Percentiles rank a stretch among this genome's conserved stretches.
phyloP scores from a whole-genome alignment of 1,140 invertebrate species.

The Globodera rostochiensis region DNA sequence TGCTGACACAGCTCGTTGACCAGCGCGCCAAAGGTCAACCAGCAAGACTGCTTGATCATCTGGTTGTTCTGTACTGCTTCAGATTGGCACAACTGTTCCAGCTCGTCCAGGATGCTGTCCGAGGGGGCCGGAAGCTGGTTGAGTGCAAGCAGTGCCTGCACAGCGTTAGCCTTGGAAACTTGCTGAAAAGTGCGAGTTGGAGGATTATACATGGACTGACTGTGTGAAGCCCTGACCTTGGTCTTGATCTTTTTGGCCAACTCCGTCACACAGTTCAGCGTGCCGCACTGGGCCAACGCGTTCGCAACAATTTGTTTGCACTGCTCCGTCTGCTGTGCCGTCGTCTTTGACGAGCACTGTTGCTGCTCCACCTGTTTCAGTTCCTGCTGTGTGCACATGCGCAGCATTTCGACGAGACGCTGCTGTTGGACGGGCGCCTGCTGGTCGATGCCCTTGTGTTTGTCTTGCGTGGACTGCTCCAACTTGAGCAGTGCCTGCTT shows the following conservation, averaged over 20 bases:
- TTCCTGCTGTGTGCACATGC: constrained; percentile 48
- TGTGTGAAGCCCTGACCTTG: neutral
- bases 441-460: constrained; percentile 39
- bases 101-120: constrained; percentile 41
- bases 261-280: constrained; percentile 46
- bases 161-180: constrained; percentile 43
- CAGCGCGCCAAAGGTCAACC: constrained; percentile 56
- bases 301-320: constrained; percentile 49
- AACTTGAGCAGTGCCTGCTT: constrained; percentile 20
- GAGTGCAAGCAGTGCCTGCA: constrained; percentile 42
- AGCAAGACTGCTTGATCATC: constrained; percentile 53
- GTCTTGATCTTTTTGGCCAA: constrained; percentile 50
- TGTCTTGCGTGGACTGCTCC: constrained; percentile 19
- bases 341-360: constrained; percentile 16
- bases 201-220: neutral
- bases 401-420: constrained; percentile 51
- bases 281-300: constrained; percentile 53
- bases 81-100: constrained; percentile 51
- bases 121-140: constrained; percentile 49
- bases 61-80: constrained; percentile 31
- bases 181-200: constrained; percentile 20
- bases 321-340: constrained; percentile 29
- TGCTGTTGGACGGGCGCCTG: constrained; percentile 18
- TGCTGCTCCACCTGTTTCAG: constrained; percentile 43
- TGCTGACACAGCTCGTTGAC: constrained; percentile 55